Evolutionary conservation across 2,888 invertebrate species (phyloP), one percentile per base, ranked within the genome.

Genomic region (Cordylochernes scorpioides): DNA sequence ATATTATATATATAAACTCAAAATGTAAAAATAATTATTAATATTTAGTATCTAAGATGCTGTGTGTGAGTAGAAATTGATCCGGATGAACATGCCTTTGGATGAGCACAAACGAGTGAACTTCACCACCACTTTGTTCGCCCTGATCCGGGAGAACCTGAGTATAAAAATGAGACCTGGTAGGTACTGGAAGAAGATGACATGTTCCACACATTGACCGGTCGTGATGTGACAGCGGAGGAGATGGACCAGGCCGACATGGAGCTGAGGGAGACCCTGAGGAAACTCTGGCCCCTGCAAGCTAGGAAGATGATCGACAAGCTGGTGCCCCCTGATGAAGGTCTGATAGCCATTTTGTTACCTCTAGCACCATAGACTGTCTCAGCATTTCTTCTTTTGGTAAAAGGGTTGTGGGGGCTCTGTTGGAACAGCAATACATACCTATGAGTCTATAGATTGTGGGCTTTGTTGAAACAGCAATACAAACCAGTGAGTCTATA

Each of bases 51-150:
- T 19, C 24, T 5, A 4, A 24, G 17, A 19, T n/a, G 24, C 15
- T 13, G 14, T 31, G 10, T 15, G 25, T 25, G 33, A 36, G 3
- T 41, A 57, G 62, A 91, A 88, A 63, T 64, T 94, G 46, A 94
- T 94, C 53, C 67, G 97, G 51, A 99, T 99, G 97, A 99, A 99
- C 58, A 97, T 97, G 94, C 97, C 97, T 28, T 65, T 99, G 45
- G 82, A 84, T 50, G 72, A 70, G 34, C 84, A 91, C 49, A 77
- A 84, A 41, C 82, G 82, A 58, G 97, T 99, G 43, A 82, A 91
- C 59, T 99, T 99, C 59, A 94, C 91, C 39, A 84, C 91, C 39
- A 99, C 97, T 34, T 63, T 99, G 44, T 99, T 99, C 61, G 94
- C 94, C 44, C 66, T 99, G 48, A 94, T 99, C 54, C 66, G 97